Base-by-base conservation (phyloP, 2,797 vertebrate species). In the Cirrhinus mrigala region DNA sequence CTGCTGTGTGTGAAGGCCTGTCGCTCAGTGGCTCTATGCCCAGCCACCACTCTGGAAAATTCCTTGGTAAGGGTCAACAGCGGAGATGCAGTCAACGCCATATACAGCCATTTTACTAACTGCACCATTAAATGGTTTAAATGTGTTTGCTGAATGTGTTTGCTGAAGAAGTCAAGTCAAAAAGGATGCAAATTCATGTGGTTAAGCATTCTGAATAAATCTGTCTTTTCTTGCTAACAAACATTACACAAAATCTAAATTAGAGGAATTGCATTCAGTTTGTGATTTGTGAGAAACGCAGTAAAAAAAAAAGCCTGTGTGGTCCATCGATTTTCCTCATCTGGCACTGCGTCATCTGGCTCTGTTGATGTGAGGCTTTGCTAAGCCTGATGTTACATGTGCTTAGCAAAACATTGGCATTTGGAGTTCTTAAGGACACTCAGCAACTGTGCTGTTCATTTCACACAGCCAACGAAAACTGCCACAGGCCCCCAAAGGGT, bases 31-130 rank as follows among this genome's bases (percentile, higher is more conserved):
- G 94, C 94, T 84, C 37, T 24, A 37, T 92, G 92, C 94, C 94
- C 94, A 90, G 91, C 93, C 92, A 91, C 92, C 89, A 90, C 92
- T 92, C 91, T 91, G 92, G 89, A 94, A 91, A 93, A 94, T 95
- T 95, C 94, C 91, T 92, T 81, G 86, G 87, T 84, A 87, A 58
- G 90, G 93, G 91, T 93, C 93, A 93, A 29, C 85, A 90, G 92
- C 87, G 88, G 88, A 92, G 89, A 92, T 82, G 80, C 88, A 89
- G 92, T 91, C 90, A 89, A 85, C 68, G 56, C 88, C 88, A 83
- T 89, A 89, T 90, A 88, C 88, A 90, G 89, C 81, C 64, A 84
- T 78, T 84, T 68, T 11, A 33, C 48, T 16, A 37, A 79, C 48
- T 79, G 64, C 70, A 77, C 44, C 44, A 18, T 70, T 78, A 77